Percentiles rank a stretch among this genome's conserved stretches.
Evolutionary conservation across 2,113 vertebrate species (phyloP).

Genomic region (Nanorana parkeri): DNA sequence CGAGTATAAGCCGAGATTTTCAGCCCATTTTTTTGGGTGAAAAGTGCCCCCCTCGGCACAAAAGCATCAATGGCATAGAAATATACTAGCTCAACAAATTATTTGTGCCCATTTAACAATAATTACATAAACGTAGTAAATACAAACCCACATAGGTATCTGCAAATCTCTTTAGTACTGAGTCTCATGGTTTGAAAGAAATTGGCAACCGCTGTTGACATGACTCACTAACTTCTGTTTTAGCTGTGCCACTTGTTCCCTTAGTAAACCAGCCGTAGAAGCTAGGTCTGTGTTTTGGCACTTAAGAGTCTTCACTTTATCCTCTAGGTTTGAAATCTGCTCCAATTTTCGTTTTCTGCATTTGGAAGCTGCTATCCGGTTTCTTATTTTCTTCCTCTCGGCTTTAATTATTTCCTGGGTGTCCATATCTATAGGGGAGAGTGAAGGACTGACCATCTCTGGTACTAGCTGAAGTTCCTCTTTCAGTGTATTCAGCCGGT

Average conservation of each 20-base stretch:
- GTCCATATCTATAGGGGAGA: constrained; percentile 95
- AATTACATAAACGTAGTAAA: no score
- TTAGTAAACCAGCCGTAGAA: constrained; percentile 87
- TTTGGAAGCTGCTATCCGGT: constrained; percentile 92
- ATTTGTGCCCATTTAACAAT: no score
- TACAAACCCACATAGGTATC: no score
- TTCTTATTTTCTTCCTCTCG: constrained; percentile 90
- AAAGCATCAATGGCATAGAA: no score
- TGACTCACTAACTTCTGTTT: constrained; percentile 96
- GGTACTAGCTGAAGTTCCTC: constrained; percentile 93
- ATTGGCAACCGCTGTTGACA: constrained; percentile 89
- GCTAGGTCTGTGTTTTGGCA: constrained; percentile 91
- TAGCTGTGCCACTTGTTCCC: constrained; percentile 92
- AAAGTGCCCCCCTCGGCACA: no score
- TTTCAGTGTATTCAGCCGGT: constrained; percentile 81
- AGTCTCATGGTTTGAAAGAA: constrained; percentile 73
- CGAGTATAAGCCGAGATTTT: no score
- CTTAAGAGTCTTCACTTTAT: constrained; percentile 92
- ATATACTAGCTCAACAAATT: no score
- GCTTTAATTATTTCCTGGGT: constrained; percentile 94
- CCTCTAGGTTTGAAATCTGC: constrained; percentile 90
- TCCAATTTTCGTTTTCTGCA: constrained; percentile 92
- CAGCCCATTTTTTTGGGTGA: no score
- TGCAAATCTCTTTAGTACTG: no score
- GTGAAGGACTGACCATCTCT: constrained; percentile 88